A percentile compares a stretch with the other conserved stretches of the same genome.
These are phyloP conservation scores for Agonopterix heracliana DNA, from an alignment of 2,888 invertebrate genomes.

Conservation along the genomic window DNA sequence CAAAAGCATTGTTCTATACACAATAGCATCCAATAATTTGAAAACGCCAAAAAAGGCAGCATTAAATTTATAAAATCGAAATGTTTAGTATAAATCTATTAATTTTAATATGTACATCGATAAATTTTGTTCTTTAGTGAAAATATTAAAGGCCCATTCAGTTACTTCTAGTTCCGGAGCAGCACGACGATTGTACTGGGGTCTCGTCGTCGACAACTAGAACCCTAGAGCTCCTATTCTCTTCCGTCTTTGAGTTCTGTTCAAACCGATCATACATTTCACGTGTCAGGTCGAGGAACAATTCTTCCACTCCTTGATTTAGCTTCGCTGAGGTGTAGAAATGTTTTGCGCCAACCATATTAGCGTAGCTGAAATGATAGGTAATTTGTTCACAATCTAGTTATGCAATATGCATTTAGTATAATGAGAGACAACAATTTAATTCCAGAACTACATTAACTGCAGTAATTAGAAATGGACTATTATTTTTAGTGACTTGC, in stretches of 20 bases:
- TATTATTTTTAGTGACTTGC: background rate
- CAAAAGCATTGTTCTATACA: too few species aligned
- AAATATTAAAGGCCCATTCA: background rate
- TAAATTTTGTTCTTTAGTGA: background rate
- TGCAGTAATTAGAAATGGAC: background rate
- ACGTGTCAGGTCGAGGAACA: slow-evolving; percentile 89
- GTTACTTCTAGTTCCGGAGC: slow-evolving; percentile 42
- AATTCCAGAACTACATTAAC: background rate
- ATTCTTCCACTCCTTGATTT: slow-evolving; percentile 93
- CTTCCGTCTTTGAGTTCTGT: slow-evolving; percentile 38
- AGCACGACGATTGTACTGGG: slow-evolving; percentile 49
- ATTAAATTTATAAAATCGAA: too few species aligned
- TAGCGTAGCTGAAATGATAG: slow-evolving; percentile 84
- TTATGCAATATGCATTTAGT: background rate
- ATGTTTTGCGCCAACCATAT: slow-evolving; percentile 93
- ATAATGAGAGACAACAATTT: background rate
- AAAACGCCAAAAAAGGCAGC: too few species aligned
- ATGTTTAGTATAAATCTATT: too few species aligned
- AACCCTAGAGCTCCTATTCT: slow-evolving; percentile 44
- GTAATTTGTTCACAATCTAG: background rate
- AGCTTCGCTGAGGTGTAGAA: slow-evolving; percentile 95
- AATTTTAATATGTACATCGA: too few species aligned
- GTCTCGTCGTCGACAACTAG: slow-evolving; percentile 64
- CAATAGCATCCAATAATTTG: too few species aligned
- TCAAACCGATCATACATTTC: slow-evolving; percentile 77